Base-by-base conservation (phyloP, 2,888 invertebrate species). In the Pyrrhia umbra region DNA sequence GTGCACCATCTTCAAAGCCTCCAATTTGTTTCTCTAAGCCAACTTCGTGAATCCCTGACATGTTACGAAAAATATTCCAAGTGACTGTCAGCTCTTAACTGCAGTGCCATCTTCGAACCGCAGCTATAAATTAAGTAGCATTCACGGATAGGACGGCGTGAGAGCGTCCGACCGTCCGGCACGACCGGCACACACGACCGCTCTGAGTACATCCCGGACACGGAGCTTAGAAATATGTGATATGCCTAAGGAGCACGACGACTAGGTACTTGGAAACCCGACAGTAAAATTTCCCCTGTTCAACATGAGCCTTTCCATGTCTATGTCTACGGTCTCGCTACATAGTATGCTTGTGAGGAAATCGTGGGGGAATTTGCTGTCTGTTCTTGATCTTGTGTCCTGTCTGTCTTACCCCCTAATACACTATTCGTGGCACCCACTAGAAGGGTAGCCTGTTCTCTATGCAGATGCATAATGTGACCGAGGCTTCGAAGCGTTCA, bases 101-200 rank as follows among this genome's bases (percentile, higher is more conserved):
- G 52, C 55, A 45, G 73, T 77, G 66, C 68, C 79, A 78, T 76
- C 73, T 66, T 73, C 55, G 68, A 66, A 67, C 68, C 63, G 52
- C 64, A 64, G 77, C 76, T 66, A 84, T 82, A 83, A 83, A 81
- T 83, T 75, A 80, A 77, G 81, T 75, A 77, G 80, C 81, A 73
- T 72, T 75, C 76, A 70, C 77, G 70, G 62, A 69, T 68, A 62
- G 75, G 76, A 75, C 80, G 81, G 81, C 90, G 91, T 90, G 90
- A 90, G 87, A 88, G 80, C 61, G 87, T 88, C 88, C 89, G 83
- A 85, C 84, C 74, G 90, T 90, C 90, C 90, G 62, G 88, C 92
- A 92, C 92, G 92, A 92, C 81, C 56, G 67, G 59, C 78, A 83
- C 82, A 85, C 87, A 86, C 85, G 86, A 77, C 71, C 77, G 68